Percentiles rank a stretch among this genome's conserved stretches.
These are phyloP conservation scores for Sclerurus mexicanus DNA, from an alignment of 2,113 vertebrate species.

Conservation along the genomic window DNA sequence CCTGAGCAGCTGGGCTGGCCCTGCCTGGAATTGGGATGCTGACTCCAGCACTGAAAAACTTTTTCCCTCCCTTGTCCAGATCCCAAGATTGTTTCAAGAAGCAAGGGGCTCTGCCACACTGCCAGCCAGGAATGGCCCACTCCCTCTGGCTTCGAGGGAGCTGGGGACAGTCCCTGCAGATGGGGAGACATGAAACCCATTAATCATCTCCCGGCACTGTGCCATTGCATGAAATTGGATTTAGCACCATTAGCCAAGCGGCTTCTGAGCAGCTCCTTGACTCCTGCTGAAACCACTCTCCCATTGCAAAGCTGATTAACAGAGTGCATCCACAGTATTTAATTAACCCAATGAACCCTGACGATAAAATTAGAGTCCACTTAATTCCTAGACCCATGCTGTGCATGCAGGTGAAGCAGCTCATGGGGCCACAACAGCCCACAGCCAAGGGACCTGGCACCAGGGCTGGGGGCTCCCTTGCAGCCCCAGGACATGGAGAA, in stretches of 20 bases:
- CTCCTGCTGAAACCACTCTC: not conserved
- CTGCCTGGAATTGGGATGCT: not conserved
- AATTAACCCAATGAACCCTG: slow-evolving; percentile 60
- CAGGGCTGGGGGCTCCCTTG: not conserved
- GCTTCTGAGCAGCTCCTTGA: not conserved
- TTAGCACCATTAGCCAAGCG: not conserved
- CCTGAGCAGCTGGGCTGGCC: not conserved
- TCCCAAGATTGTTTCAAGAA: not conserved
- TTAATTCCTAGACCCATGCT: not conserved
- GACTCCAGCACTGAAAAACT: not conserved
- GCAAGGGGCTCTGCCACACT: not conserved
- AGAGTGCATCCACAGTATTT: not conserved
- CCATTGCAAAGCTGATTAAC: slow-evolving; percentile 35
- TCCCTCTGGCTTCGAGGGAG: not conserved
- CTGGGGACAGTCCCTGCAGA: not conserved
- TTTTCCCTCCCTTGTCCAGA: not conserved
- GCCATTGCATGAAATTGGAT: not conserved
- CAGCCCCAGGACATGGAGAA: fast-evolving
- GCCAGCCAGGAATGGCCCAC: fast-evolving
- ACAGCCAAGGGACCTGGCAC: fast-evolving
- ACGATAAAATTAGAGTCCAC: slow-evolving; percentile 17
- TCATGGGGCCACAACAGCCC: fast-evolving
- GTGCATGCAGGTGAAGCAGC: not conserved
- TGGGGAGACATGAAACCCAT: not conserved
- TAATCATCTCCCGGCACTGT: not conserved